phyloP scores from a whole-genome alignment of 2,888 invertebrate species.

The Dolichopus griseipennis region DNA sequence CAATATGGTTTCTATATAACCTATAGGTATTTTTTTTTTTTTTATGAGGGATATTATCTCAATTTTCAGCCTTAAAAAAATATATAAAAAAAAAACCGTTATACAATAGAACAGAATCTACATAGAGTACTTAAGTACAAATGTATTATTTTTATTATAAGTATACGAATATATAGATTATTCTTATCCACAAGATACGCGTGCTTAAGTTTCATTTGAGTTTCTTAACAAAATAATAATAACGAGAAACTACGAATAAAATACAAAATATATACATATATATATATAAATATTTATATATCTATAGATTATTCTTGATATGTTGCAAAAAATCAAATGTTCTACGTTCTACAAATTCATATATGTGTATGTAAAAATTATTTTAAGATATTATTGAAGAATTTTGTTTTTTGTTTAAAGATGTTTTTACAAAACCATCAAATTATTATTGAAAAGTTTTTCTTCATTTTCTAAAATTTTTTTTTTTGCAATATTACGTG shows the following conservation, averaged over 20 bases:
- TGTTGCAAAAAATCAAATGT: no score
- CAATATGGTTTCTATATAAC: neutral
- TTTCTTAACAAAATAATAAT: neutral
- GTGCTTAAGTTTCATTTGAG: constrained; percentile 1
- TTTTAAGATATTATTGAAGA: no score
- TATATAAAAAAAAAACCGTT: no score
- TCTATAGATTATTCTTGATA: no score
- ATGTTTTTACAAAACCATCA: neutral
- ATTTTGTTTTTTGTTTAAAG: neutral
- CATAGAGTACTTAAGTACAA: neutral
- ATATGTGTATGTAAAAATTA: no score
- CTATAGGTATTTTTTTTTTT: no score
- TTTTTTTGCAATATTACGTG: neutral
- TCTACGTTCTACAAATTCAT: no score
- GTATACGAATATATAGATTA: neutral
- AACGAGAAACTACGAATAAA: no score
- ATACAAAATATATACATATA: no score
- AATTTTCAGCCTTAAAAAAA: neutral
- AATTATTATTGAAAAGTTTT: neutral
- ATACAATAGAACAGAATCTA: neutral
- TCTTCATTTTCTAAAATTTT: neutral
- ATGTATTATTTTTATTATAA: neutral
- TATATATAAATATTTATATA: no score
- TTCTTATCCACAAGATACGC: constrained; percentile 1
- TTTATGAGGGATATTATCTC: neutral